Percentiles rank a stretch among this genome's conserved stretches.
Conservation (phyloP, 2,113 vertebrate species). For the Poicephalus gulielmi region DNA sequence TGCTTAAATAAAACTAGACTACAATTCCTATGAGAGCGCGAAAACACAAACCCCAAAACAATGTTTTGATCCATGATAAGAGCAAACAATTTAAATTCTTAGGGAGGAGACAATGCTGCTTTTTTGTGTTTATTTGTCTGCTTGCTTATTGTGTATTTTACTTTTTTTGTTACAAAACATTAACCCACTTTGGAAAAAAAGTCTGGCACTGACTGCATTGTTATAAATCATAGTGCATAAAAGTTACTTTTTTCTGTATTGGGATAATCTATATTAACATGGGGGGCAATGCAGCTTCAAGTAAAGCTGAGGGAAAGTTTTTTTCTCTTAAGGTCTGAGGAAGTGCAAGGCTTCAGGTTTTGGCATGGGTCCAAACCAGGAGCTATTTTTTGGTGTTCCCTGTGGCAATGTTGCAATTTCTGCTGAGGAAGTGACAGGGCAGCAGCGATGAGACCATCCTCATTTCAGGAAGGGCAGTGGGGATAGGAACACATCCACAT, state of each 20-base stretch:
- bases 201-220: background rate
- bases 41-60: background rate
- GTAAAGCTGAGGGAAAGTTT: background rate
- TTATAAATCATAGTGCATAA: background rate
- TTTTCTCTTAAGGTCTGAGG: background rate
- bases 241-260: background rate
- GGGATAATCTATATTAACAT: background rate
- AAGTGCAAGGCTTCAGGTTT: background rate
- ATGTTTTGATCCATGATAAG: background rate
- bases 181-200: background rate
- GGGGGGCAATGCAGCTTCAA: background rate
- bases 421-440: background rate
- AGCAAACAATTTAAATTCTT: background rate
- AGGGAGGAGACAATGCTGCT: background rate
- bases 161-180: background rate
- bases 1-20: background rate
- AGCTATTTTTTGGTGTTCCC: background rate
- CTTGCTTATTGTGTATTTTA: background rate
- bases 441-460: background rate
- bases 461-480: rapidly evolving
- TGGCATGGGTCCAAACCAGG: rapidly evolving
- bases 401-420: background rate
- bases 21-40: background rate
- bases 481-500: background rate
- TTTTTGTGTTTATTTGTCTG: background rate